phyloP scores from a whole-genome alignment of 2,888 invertebrate genomes.

The Zeuzera pyrina region DNA sequence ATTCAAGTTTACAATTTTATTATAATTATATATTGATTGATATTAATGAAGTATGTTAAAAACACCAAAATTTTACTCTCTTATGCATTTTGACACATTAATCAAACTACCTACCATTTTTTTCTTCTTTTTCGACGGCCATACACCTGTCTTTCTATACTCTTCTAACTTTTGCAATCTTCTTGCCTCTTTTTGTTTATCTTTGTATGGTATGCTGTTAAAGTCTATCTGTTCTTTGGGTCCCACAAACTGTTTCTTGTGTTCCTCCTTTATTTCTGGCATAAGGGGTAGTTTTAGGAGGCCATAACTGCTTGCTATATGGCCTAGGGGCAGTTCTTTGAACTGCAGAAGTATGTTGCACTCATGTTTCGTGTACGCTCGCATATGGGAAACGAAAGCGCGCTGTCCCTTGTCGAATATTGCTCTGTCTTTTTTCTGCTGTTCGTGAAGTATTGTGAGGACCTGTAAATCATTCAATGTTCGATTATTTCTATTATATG shows the following conservation, averaged over 20 bases:
- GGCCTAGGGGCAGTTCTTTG: constrained; percentile 87
- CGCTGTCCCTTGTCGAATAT: constrained; percentile 89
- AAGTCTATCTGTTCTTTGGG: constrained; percentile 76
- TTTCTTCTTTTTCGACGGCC: constrained; percentile 78
- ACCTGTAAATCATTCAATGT: constrained; percentile 45
- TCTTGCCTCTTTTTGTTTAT: constrained; percentile 83
- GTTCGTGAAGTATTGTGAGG: constrained; percentile 72
- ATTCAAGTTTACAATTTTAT: no score
- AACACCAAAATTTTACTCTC: no score
- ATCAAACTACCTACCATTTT: constrained; percentile 56
- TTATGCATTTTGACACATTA: no score
- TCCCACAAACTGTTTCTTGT: constrained; percentile 59
- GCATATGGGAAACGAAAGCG: constrained; percentile 96
- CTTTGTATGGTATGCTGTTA: constrained; percentile 83
- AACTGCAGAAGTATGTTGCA: constrained; percentile 89
- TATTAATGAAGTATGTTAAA: no score
- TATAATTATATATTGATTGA: no score
- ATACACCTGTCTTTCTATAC: constrained; percentile 81
- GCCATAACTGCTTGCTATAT: constrained; percentile 90
- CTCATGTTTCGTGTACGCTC: constrained; percentile 96
- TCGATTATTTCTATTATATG: no score
- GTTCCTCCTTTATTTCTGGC: constrained; percentile 89
- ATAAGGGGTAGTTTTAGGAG: constrained; percentile 93
- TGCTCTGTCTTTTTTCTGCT: constrained; percentile 81
- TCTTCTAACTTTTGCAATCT: constrained; percentile 80